phyloP scores from a whole-genome alignment of 2,113 vertebrate genomes.

The Dunckerocampus dactyliophorus region DNA sequence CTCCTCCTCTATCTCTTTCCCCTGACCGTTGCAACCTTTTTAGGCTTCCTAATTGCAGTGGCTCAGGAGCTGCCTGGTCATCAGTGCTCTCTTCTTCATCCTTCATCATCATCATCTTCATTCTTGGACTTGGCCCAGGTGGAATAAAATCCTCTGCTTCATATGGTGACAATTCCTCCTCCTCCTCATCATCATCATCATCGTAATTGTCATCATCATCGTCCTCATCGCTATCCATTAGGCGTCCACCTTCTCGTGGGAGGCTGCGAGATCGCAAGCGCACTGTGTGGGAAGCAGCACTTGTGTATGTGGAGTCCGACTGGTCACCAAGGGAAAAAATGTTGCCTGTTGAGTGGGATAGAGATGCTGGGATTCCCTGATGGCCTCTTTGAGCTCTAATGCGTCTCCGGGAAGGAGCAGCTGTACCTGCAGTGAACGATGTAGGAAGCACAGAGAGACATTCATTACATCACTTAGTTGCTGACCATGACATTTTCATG shows the following conservation, averaged over 20 bases:
- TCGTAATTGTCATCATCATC: constrained; percentile 73
- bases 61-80: constrained; percentile 81
- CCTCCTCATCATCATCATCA: constrained; percentile 75
- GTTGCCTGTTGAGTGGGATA: constrained; percentile 94
- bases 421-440: constrained; percentile 48
- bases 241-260: constrained; percentile 86
- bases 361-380: constrained; percentile 86
- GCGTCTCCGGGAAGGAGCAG: constrained; percentile 90
- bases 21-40: constrained; percentile 81
- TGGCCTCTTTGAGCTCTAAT: constrained; percentile 92
- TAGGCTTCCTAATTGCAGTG: constrained; percentile 78
- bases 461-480: constrained; percentile 17
- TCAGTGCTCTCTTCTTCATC: constrained; percentile 83
- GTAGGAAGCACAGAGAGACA: constrained; percentile 11
- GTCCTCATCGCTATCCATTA: constrained; percentile 80
- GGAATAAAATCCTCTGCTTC: constrained; percentile 83
- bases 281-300: constrained; percentile 69
- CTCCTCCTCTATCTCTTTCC: constrained; percentile 63
- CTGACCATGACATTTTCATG: not conserved
- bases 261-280: constrained; percentile 91
- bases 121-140: constrained; percentile 76
- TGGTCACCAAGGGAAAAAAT: constrained; percentile 89
- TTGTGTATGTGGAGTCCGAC: constrained; percentile 79
- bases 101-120: constrained; percentile 74
- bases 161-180: constrained; percentile 80